Conservation (phyloP, 2,113 vertebrate species). For the Bolborhynchus lineola region DNA sequence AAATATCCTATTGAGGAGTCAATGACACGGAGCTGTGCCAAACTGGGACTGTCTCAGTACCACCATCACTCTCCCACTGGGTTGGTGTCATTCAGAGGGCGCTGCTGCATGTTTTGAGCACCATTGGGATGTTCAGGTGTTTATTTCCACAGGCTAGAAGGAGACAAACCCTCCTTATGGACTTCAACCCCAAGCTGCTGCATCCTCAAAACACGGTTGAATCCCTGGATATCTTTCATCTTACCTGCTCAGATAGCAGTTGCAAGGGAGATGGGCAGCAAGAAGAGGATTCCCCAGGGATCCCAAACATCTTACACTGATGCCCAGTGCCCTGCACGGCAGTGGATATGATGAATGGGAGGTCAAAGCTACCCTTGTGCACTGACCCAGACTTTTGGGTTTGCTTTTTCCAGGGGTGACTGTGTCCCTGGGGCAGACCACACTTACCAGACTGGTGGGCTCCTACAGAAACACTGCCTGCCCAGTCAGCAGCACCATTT, state of each 20-base stretch:
- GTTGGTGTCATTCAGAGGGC: background rate
- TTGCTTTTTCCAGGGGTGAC: background rate
- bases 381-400: fast-evolving
- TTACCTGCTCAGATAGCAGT: background rate
- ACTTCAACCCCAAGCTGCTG: background rate
- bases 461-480: background rate
- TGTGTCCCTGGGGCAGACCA: fast-evolving
- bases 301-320: background rate
- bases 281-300: background rate
- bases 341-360: background rate
- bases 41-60: background rate
- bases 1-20: background rate
- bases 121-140: fast-evolving
- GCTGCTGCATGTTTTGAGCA: background rate
- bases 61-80: fast-evolving
- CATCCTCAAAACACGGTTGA: fast-evolving
- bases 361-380: background rate
- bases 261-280: background rate
- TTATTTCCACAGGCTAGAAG: background rate
- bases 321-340: fast-evolving
- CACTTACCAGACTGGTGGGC: background rate
- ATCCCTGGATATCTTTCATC: fast-evolving
- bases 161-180: fast-evolving
- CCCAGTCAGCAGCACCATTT: background rate
- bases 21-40: background rate